Base-by-base conservation (phyloP, 2,113 vertebrate species). In the Xiphophorus couchianus region DNA sequence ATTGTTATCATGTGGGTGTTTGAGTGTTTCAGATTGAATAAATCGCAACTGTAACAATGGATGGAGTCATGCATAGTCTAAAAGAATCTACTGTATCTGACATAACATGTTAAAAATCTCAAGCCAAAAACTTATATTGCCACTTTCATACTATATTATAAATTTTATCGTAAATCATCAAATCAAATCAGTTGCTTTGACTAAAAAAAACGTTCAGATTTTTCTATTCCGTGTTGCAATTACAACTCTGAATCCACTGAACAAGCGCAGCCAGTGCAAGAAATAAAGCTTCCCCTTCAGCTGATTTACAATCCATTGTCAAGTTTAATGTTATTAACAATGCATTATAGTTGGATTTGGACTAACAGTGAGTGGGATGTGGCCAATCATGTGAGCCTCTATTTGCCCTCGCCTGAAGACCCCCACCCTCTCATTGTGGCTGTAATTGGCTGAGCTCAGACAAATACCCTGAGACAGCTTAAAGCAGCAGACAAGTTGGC, bases 401-500 rank as follows among this genome's bases (percentile, higher is more conserved):
- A 62, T 83, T 86, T 82, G 71, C 67, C 73, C 71, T 74, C 75
- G 71, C 51, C 42, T 79, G 70, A 79, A 62, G 10, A 48, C 64
- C 72, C 74, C 65, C 73, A 60, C 64, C 35, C 37, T 25, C 9
- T 10, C 63, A 72, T 74, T 51, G 30, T 74, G 63, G 74, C 85
- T 80, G 78, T 92, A 93, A 91, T 91, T 92, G 90, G 88, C 76
- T 77, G 29, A 70, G 79, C 76, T 87, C 96, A 96, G 86, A 92
- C 86, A 93, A 93, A 93, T 89, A 87, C 89, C 81, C 83, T 87
- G 88, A 91, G 91, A 94, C 93, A 92, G 90, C 90, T 93, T 90
- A 94, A 93, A 90, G 90, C 91, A 92, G 91, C 88, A 83, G 93
- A 93, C 91, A 92, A 90, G 91, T 93, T 92, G 90, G 89, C 85